phyloP scores from a whole-genome alignment of 2,113 vertebrate species.

The Seriola dumerili region DNA sequence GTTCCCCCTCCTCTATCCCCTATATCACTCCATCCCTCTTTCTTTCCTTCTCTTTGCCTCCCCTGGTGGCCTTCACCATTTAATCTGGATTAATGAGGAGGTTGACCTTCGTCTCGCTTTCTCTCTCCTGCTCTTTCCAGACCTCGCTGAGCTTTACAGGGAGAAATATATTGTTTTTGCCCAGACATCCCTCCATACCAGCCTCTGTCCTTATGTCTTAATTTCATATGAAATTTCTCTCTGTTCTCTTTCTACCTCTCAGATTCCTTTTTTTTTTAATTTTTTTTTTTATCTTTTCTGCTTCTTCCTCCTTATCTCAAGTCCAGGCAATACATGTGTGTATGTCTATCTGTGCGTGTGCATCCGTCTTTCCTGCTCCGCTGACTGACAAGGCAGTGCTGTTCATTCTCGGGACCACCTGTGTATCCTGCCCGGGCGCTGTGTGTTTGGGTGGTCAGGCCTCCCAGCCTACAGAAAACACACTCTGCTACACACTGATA shows the following conservation, averaged over 20 bases:
- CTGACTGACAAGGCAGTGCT: conserved; percentile 71
- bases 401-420: conserved; percentile 72
- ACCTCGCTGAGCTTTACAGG: neutral
- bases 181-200: conserved; percentile 32
- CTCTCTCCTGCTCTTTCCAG: neutral
- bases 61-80: conserved; percentile 62
- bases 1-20: conserved; percentile 18
- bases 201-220: conserved; percentile 14
- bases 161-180: conserved; percentile 15
- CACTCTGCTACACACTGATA: conserved; percentile 26
- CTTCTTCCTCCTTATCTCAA: conserved; percentile 36
- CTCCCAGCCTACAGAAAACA: conserved; percentile 34
- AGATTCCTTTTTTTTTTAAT: neutral
- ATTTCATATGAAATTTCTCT: conserved; percentile 21
- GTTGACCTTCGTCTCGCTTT: conserved; percentile 63
- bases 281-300: neutral
- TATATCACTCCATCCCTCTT: conserved; percentile 29
- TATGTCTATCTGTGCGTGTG: neutral
- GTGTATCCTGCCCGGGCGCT: conserved; percentile 35
- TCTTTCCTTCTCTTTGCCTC: conserved; percentile 28
- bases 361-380: conserved; percentile 19
- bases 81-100: conserved; percentile 79
- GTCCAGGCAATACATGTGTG: neutral
- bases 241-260: neutral
- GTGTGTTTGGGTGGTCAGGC: conserved; percentile 76